A percentile compares a stretch with the other conserved stretches of the same genome.
These are phyloP conservation scores for Aplocera efformata DNA, from an alignment of 2,888 invertebrate genomes.

Conservation along the genomic window DNA sequence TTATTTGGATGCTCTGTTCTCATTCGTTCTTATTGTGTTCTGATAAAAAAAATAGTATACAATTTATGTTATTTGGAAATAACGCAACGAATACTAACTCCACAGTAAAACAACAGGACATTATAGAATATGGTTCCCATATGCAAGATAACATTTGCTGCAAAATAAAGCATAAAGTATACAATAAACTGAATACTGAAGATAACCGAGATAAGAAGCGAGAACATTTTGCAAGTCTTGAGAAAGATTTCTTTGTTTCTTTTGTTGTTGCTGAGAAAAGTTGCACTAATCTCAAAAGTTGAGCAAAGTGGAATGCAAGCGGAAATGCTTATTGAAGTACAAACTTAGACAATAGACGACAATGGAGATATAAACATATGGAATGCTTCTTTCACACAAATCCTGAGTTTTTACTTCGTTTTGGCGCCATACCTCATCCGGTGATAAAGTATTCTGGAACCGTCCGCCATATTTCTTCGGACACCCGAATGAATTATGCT, in stretches of 20 bases:
- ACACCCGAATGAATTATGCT: conserved; percentile 69
- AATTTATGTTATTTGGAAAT: too few relatives aligned
- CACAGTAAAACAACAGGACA: too few relatives aligned
- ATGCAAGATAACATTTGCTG: conserved; percentile 25
- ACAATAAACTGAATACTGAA: conserved; percentile 37
- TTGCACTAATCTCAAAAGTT: conserved; percentile 34
- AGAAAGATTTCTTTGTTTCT: conserved; percentile 44
- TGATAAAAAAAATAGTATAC: too few relatives aligned
- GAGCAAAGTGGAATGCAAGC: conserved; percentile 19
- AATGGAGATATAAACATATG: background rate
- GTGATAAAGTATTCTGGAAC: conserved; percentile 50
- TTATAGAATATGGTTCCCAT: conserved; percentile 7
- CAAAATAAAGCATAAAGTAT: conserved; percentile 43
- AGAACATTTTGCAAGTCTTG: conserved; percentile 46
- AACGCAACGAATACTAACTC: too few relatives aligned
- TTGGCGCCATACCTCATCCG: conserved; percentile 42
- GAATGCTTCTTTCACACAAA: conserved; percentile 28
- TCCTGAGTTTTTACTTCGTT: conserved; percentile 40
- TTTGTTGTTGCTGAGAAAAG: conserved; percentile 43
- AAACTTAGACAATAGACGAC: conserved; percentile 1
- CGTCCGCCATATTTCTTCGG: conserved; percentile 55
- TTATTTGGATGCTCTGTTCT: too few relatives aligned
- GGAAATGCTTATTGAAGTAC: conserved; percentile 41
- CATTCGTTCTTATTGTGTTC: too few relatives aligned
- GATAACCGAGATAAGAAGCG: conserved; percentile 43